Evolutionary conservation across 2,797 vertebrate genomes (phyloP), one percentile per base, ranked within the genome.

Genomic region (Artibeus lituratus): DNA sequence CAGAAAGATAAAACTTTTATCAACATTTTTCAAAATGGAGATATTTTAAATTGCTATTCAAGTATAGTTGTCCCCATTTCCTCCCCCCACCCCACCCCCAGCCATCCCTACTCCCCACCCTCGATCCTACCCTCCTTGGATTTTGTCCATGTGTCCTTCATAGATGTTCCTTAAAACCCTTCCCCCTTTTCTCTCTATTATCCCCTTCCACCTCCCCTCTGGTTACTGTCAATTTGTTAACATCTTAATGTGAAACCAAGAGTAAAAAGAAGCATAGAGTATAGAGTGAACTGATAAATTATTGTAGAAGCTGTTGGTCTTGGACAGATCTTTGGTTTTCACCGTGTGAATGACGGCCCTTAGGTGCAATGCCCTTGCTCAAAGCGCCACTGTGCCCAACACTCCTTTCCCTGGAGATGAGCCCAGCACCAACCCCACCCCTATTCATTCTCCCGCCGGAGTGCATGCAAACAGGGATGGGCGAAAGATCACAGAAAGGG

Each of bases 21-120:
- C 10, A 74, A 65, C 35, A 67, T 67, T 65, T 49, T 53, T 94
- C 29, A 91, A 95, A 95, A 77, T 51, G 39, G 15, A 55, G 22
- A 42, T 57, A n/a, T 3, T 57, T 57, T 26, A 3, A 3, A 57
- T 57, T 57, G 55, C 26, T 57, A 3, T 26, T 57, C 55, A 26
- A 11, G 55, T 57, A 26, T 24, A 57, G 55, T 26, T 57, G 55
- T 57, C 55, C 11, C 22, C 24, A 57, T 57, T 57, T 10, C 8
- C 8, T 3, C 21, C 21, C 53, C 53, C 24, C 24, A 57, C 22
- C 55, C 55, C 55, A 57, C 22, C 55, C 24, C 55, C 55, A 57
- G 55, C 55, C 24, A 57, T 57, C 55, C 22, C 22, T 10, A 57
- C 55, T 24, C 11, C 55, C 55, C 55, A 24, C 55, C 55, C 55